Evolutionary conservation across 2,113 vertebrate genomes (phyloP), one percentile per base, ranked within the genome.

Genomic region (Callospermophilus lateralis): DNA sequence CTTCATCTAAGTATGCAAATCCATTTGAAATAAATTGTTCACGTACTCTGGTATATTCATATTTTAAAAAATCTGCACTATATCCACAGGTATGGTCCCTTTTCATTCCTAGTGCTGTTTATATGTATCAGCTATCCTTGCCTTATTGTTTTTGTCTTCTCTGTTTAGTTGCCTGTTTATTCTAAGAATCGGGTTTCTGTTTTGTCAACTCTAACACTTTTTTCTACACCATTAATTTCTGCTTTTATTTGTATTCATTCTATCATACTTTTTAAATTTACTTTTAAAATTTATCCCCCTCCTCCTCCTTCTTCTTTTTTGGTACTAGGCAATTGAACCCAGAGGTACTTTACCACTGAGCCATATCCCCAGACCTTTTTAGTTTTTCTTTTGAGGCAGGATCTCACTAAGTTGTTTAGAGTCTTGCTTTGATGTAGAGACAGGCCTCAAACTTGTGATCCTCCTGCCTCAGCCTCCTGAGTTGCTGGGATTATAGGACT

Each of bases 181-280:
- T 89, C 42, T 45, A 63, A 77, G 70, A 96, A 73, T 51, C 39
- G 90, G 53, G 45, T 84, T 94, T 91, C 61, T 88, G 45, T 37
- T 97, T 78, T 80, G 16, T 79, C 67, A 94, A 74, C 42, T 67
- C 67, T 63, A 93, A 78, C 88, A 83, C 17, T 92, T 84, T 81
- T 73, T 28, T n/a, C 45, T 79, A 65, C 34, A 48, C 37, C 63
- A 87, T 90, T 96, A 80, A 79, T 89, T 89, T 89, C 65, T 51
- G 79, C 16, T 55, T 80, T 86, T 85, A 45, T 70, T 58, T 85
- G 67, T 85, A 55, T 96, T 84, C 84, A 51, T 68, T 90, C 63
- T 19, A 51, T 77, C 34, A 42, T 19, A 32, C n/a, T 4, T 93
- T 90, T 65, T 37, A 26, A 63, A 7, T 26, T 61, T 24, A 61